Evolutionary conservation across 2,888 invertebrate genomes (phyloP).

Genomic region (Clepsis dumicolana): DNA sequence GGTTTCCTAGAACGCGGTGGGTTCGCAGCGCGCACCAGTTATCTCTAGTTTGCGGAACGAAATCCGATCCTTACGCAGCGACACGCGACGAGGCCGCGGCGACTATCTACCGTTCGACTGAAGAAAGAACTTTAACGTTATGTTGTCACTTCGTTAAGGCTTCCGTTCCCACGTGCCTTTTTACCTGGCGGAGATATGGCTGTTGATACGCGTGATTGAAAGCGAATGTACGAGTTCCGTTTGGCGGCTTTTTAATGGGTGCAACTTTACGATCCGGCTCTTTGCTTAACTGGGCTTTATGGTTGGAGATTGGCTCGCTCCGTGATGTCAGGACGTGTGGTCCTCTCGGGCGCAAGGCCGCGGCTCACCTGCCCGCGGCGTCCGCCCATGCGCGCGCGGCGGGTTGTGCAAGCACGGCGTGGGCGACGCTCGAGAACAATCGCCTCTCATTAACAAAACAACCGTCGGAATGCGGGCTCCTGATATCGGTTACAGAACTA

Average conservation of each 20-base stretch:
- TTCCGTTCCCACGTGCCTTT: constrained; percentile 55
- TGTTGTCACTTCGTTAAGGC: constrained; percentile 48
- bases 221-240: constrained; percentile 25
- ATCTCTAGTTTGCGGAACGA: constrained; percentile 84
- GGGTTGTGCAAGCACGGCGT: constrained; percentile 74
- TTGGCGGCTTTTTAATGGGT: constrained; percentile 38
- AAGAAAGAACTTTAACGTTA: constrained; percentile 46
- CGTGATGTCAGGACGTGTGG: constrained; percentile 20
- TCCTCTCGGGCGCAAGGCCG: constrained; percentile 65
- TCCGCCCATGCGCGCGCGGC: constrained; percentile 50
- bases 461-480: constrained; percentile 77
- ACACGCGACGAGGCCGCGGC: constrained; percentile 75
- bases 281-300: not conserved
- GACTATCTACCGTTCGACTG: constrained; percentile 45
- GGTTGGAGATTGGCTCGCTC: not conserved
- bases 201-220: constrained; percentile 39
- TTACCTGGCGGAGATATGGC: constrained; percentile 37
- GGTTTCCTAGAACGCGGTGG: constrained; percentile 68
- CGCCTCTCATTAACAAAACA: constrained; percentile 71
- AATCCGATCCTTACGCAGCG: constrained; percentile 77
- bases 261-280: not conserved
- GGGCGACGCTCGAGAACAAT: constrained; percentile 75
- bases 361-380: constrained; percentile 52
- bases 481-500: constrained; percentile 80
- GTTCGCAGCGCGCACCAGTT: constrained; percentile 65